Evolutionary conservation across 2,797 vertebrate species (phyloP), one percentile per base, ranked within the genome.

Genomic region (Malacoraja senta): DNA sequence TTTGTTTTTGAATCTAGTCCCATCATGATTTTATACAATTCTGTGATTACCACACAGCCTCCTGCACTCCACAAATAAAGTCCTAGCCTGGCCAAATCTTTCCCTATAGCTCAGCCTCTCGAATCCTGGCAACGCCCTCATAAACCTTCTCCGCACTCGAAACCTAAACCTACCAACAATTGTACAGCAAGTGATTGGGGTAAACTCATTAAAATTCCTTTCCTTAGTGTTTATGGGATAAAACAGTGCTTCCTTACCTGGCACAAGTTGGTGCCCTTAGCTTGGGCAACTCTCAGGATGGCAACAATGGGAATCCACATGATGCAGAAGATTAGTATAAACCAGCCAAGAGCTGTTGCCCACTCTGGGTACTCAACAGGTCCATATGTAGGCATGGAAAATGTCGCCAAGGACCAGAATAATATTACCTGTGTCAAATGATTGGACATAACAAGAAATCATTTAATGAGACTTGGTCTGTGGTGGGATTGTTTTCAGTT

Each of bases 341-440:
- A 98, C 98, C 98, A 99, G 86, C 98, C 98, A 91, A 99, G 81
- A 86, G 95, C 95, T 1, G 96, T 94, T 29, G 96, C 97, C 99
- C 99, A 99, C 0, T 1, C 0, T 2, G 98, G 98, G 93, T 97
- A 99, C n/a, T 21, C 0, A 15, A 97, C 95, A 0, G 92, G 35
- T 12, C 95, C 98, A 15, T 98, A 98, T 9, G 29, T 93, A 0
- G 98, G 98, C 21, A 95, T 91, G 0, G 72, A 91, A 94, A 98
- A 97, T 0, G 96, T 96, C 68, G 95, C 93, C 95, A 99, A 53
- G 63, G 99, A 99, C 98, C 98, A 99, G 53, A 97, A 3, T 94
- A 99, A 96, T 95, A 99, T 97, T 93, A 96, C 96, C 98, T 99
- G 94, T 91, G 79, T 71, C 91, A 93, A 90, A 65, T 65, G 61